Evolutionary conservation across 2,797 vertebrate genomes (phyloP), one percentile per base, ranked within the genome.

Genomic region (Linurgus olivaceus): DNA sequence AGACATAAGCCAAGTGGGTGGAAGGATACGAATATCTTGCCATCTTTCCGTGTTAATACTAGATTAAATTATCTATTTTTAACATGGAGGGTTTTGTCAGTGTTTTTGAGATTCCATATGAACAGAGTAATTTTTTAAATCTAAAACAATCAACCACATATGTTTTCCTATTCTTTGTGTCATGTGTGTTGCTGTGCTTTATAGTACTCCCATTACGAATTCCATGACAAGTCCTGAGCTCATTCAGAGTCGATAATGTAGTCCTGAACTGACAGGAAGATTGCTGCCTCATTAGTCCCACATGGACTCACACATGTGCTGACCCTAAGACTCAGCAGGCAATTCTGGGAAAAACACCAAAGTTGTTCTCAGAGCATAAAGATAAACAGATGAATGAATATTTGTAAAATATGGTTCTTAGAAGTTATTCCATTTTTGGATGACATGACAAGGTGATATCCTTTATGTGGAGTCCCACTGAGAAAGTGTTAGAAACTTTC

Each of bases 341-440:
- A 92, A 57, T 50, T 78, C 47, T 61, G 93, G 16, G 28, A 73
- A 90, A 91, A 54, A 13, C 72, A 72, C 65, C 75, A 66, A 84
- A 92, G 58, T 28, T 89, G 19, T 86, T 86, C 83, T 55, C 61
- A 84, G 67, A 86, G 10, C 31, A 45, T 86, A 89, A 65, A 91
- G 42, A 95, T 75, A 90, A 94, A 88, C 84, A 93, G 58, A 85
- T 79, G 78, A 21, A 19, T 74, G 65, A 92, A 59, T 78, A 78
- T 86, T 88, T 79, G 38, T 44, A 74, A 80, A 92, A 70, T 8
- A 40, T 12, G 9, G 6, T 57, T 82, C 28, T 68, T 81, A 89
- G 44, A 79, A 70, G 17, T 45, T 35, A 37, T 20, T 33, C 10
- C 23, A 47, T 54, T 84, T 90, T 73, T 38, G 59, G 20, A 47